phyloP scores from a whole-genome alignment of 2,797 vertebrate species.

The Rhynchotus rufescens region DNA sequence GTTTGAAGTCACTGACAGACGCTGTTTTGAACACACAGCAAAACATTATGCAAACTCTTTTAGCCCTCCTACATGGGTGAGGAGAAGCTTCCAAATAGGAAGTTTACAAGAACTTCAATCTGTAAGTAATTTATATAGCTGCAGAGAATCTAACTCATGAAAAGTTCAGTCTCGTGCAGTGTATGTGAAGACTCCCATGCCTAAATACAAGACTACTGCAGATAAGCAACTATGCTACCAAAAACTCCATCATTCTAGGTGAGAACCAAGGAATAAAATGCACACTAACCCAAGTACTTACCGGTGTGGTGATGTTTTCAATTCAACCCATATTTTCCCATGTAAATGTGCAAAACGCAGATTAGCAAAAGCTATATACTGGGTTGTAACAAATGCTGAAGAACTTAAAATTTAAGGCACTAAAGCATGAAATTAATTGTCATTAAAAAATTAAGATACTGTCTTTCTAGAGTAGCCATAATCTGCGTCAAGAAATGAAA shows the following conservation, averaged over 20 bases:
- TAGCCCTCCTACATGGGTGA: slow-evolving; percentile 79
- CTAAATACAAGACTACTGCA: not conserved
- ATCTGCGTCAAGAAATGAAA: not conserved
- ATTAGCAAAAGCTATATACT: not conserved
- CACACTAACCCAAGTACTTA: not conserved
- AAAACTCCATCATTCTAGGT: not conserved
- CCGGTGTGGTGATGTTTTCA: not conserved
- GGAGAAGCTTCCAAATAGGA: slow-evolving; percentile 80
- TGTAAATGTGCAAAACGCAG: not conserved
- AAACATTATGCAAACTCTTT: slow-evolving; percentile 85
- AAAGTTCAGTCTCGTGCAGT: not conserved
- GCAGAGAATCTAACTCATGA: not conserved
- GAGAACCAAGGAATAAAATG: not conserved
- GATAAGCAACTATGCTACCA: not conserved
- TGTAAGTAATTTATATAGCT: slow-evolving; percentile 52
- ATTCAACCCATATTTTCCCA: not conserved
- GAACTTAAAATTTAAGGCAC: not conserved
- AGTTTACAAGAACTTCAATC: slow-evolving; percentile 77
- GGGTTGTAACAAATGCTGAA: not conserved
- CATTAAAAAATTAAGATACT: not conserved
- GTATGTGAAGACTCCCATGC: not conserved
- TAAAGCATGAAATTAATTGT: not conserved
- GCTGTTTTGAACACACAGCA: slow-evolving; percentile 83
- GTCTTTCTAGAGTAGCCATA: not conserved
- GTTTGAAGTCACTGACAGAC: slow-evolving; percentile 80